Conservation (phyloP, 2,113 vertebrate genomes). For the Psilopsiagon aurifrons region DNA sequence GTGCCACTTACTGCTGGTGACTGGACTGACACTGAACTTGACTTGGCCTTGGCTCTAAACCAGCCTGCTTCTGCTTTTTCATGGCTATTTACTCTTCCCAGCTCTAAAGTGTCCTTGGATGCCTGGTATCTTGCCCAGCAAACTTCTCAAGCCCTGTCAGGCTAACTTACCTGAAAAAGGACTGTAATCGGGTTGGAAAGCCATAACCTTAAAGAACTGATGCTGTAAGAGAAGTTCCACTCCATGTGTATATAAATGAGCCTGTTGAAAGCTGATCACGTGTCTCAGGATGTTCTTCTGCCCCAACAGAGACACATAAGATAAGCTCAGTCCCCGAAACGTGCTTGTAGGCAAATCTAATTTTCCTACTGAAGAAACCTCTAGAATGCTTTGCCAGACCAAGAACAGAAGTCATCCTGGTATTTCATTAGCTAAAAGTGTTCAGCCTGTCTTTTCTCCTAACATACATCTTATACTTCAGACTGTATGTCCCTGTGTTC, state of each 20-base stretch:
- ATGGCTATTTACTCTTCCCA: not conserved
- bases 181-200: not conserved
- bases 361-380: not conserved
- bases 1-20: not conserved
- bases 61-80: not conserved
- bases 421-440: not conserved
- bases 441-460: not conserved
- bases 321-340: not conserved
- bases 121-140: not conserved
- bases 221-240: not conserved
- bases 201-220: not conserved
- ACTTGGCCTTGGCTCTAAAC: not conserved
- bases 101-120: not conserved
- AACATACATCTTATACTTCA: not conserved
- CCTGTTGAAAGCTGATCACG: not conserved
- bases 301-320: not conserved
- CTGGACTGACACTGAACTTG: not conserved
- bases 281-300: not conserved
- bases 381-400: not conserved
- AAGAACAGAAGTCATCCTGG: not conserved
- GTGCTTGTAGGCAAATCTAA: not conserved
- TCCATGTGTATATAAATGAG: not conserved
- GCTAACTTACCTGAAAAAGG: not conserved
- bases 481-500: not conserved
- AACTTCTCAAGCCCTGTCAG: not conserved